Percentiles rank a stretch among this genome's conserved stretches.
These are phyloP conservation scores for Oryzias curvinotus DNA, from an alignment of 2,113 vertebrate species.

Conservation along the genomic window DNA sequence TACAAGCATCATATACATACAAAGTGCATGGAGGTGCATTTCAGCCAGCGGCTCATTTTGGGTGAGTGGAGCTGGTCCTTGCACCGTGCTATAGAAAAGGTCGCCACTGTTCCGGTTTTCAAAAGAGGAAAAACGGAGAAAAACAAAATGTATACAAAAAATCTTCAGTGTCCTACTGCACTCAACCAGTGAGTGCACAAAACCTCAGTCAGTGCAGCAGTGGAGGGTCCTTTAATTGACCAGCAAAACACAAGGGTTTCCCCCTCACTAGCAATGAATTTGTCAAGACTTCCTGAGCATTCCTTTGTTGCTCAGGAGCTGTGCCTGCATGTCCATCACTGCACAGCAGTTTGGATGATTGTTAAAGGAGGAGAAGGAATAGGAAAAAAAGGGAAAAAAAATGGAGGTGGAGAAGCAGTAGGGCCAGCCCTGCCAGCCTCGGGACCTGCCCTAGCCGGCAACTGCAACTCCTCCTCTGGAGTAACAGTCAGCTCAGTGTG, in stretches of 20 bases:
- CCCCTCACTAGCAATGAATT: slow-evolving; percentile 46
- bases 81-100: slow-evolving; percentile 70
- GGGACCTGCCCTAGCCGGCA: slow-evolving; percentile 73
- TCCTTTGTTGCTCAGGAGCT: slow-evolving; percentile 61
- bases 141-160: slow-evolving; percentile 20
- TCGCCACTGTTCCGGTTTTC: slow-evolving; percentile 66
- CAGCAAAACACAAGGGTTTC: slow-evolving; percentile 51
- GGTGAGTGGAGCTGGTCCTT: slow-evolving; percentile 73
- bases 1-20: slow-evolving; percentile 81
- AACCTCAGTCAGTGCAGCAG: slow-evolving; percentile 16
- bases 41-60: slow-evolving; percentile 91
- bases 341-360: slow-evolving; percentile 61
- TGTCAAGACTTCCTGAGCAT: slow-evolving; percentile 50
- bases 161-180: slow-evolving; percentile 41
- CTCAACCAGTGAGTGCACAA: slow-evolving; percentile 70
- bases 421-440: slow-evolving; percentile 74
- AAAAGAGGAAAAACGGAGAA: slow-evolving; percentile 31
- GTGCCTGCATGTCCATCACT: slow-evolving; percentile 80
- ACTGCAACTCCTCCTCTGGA: slow-evolving; percentile 74
- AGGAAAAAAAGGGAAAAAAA: slow-evolving; percentile 48
- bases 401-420: slow-evolving; percentile 76
- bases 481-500: slow-evolving; percentile 72
- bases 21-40: slow-evolving; percentile 84
- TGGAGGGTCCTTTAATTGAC: slow-evolving; percentile 41
- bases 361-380: slow-evolving; percentile 53